Base-by-base conservation (phyloP, 2,113 vertebrate species). In the Dicaeum eximium region DNA sequence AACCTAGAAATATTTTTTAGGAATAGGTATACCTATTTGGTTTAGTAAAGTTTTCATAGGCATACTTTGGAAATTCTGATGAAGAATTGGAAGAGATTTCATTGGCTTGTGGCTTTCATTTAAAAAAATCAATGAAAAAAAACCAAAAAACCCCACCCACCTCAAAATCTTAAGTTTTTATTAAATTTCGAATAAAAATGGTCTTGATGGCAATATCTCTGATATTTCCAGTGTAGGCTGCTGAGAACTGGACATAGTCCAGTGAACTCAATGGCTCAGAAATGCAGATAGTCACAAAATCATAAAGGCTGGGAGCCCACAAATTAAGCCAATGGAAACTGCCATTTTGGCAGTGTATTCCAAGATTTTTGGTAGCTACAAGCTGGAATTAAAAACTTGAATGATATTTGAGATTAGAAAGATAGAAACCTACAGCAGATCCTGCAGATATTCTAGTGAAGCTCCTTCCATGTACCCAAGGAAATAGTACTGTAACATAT, bases 151-250 rank as follows among this genome's bases (percentile, higher is more conserved):
- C 7, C 2, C 11, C 14, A 35, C 14, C 1, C 10, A 28, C 25
- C 9, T 58, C n/a, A 33, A 83, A 66, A 8, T 4, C 6, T 42
- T 10, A 57, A 35, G 4, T 78, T 78, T 89, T 70, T 7, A 27
- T 47, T 30, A 33, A 42, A 7, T 87, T 65, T 60, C 54, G 56
- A 53, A 74, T 53, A 44, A 70, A 73, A 84, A 50, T 9, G 1
- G 1, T 66, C 48, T 28, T 58, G 20, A 22, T 60, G 0, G 0
- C 24, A 53, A 1, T 35, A 19, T 48, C 30, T 54, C 47, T 61
- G 30, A 19, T 13, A 42, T 42, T 81, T 93, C 44, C 42, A 23
- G 21, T 19, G 13, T 38, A 62, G 25, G 20, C 14, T 90, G 24
- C 38, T 40, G 38, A 42, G 33, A 71, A 79, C 30, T 7, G 21